Evolutionary conservation across 2,797 vertebrate species (phyloP), one percentile per base, ranked within the genome.

Genomic region (Balearica regulorum): DNA sequence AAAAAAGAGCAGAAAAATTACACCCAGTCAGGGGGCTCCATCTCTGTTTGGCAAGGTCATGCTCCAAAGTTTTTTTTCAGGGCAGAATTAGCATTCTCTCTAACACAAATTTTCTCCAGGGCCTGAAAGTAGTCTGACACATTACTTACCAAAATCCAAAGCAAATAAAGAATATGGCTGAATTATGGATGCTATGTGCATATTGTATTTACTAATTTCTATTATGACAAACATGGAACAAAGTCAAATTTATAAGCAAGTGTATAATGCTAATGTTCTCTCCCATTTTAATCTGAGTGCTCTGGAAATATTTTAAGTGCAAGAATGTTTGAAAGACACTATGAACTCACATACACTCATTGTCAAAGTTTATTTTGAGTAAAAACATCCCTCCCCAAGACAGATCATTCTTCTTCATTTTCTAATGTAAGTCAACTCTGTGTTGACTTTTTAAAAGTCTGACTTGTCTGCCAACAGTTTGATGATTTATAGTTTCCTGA

Each of bases 331-430:
- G 88, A 83, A 95, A 93, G 91, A 90, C 69, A 76, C 68, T 53
- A 66, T 81, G 90, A 96, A 96, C 82, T 89, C 88, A 77, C 76
- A 92, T 69, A 81, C 26, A 83, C 31, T 82, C 41, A 24, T 57
- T 94, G 77, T 88, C 80, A 93, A 95, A 78, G 71, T 92, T 97
- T 94, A 94, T 96, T 96, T 89, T 94, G 92, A 95, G 66, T 94
- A 93, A 96, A 96, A 97, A 95, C 89, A 93, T 86, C 83, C 80
- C 73, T 93, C 66, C 48, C 25, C 43, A 84, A 77, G 31, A 66
- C 81, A 90, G 54, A 94, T 78, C 15, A 83, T 95, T 93, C 54
- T 65, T 90, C 71, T 93, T 83, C 5, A 69, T 94, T 95, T 95
- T 93, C 70, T 84, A 89, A 82, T 70, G 39, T 39, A 72, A 3